These are phyloP conservation scores for Bos taurus DNA, from an alignment of 2,113 vertebrate genomes.

Conservation along the genomic window ARS-UCD2.0 NC_037334.1:58250501-58251000, in stretches of 20 bases:
- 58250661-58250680: rapidly evolving
- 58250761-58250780: background rate
- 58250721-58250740: background rate
- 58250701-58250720: no score
- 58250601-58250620: background rate
- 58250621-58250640: background rate
- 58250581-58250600: background rate
- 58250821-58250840: background rate
- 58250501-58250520: background rate
- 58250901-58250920: background rate
- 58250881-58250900: background rate
- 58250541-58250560: background rate
- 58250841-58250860: background rate
- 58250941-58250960: background rate
- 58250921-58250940: background rate
- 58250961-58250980: background rate
- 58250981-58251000: background rate
- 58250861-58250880: background rate
- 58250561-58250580: background rate
- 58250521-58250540: background rate
- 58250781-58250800: background rate
- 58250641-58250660: background rate
- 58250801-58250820: background rate
- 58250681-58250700: background rate
- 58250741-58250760: background rate